phyloP scores from a whole-genome alignment of 2,797 vertebrate species.

The Limosa lapponica region DNA sequence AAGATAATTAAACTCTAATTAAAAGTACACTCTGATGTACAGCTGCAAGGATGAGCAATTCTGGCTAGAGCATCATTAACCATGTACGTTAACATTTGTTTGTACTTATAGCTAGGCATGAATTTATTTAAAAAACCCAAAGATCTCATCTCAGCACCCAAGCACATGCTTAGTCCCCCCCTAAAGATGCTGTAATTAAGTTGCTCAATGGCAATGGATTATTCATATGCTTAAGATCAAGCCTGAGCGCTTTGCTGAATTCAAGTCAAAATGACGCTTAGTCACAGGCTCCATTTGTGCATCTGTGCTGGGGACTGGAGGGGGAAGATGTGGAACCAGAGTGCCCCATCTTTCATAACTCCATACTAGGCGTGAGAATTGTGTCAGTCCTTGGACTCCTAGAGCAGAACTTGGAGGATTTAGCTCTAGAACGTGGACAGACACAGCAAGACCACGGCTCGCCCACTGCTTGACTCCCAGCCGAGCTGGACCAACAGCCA shows the following conservation, averaged over 20 bases:
- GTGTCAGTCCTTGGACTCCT: not conserved
- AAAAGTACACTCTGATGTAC: conserved; percentile 61
- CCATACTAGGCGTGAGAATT: not conserved
- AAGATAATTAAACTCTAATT: conserved; percentile 69
- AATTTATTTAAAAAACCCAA: conserved; percentile 11
- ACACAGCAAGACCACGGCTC: not conserved
- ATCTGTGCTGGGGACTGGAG: not conserved
- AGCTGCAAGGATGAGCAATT: conserved; percentile 41
- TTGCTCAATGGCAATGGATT: not conserved
- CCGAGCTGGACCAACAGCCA: not conserved
- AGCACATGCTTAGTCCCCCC: not conserved
- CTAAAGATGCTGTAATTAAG: not conserved
- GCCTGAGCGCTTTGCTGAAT: not conserved
- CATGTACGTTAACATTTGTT: not conserved
- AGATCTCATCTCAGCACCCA: conserved; percentile 15
- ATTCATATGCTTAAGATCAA: not conserved
- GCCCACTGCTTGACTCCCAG: not conserved
- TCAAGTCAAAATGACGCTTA: not conserved
- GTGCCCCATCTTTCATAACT: not conserved
- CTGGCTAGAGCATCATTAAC: conserved; percentile 40
- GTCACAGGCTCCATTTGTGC: not conserved
- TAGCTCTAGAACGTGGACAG: not conserved
- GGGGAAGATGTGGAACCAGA: not conserved
- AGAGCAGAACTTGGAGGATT: not conserved
- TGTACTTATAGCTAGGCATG: conserved; percentile 2